phyloP scores from a whole-genome alignment of 2,113 vertebrate genomes.

The Cavia porcellus region DNA sequence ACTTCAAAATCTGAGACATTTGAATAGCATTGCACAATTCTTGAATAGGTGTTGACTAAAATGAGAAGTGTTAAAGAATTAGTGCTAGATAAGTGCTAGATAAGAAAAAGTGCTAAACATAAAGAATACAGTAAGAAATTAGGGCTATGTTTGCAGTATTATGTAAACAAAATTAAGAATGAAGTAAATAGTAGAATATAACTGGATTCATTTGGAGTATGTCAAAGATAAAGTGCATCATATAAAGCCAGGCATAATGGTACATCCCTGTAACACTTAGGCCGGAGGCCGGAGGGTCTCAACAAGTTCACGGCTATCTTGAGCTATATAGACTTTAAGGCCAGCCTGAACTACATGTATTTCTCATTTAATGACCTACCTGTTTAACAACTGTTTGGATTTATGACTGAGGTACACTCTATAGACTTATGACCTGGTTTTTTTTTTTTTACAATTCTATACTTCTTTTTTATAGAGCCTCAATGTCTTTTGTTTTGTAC shows the following conservation, averaged over 20 bases:
- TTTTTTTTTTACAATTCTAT: neutral
- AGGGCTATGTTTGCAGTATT: neutral
- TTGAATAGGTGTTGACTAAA: constrained; percentile 57
- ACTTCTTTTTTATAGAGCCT: neutral
- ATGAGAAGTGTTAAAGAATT: neutral
- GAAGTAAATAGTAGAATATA: neutral
- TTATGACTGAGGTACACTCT: neutral
- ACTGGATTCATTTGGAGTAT: constrained; percentile 37
- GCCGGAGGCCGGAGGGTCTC: neutral
- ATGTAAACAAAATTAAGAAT: constrained; percentile 50
- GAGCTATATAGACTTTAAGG: neutral
- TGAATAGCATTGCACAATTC: constrained; percentile 60
- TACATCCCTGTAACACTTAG: neutral
- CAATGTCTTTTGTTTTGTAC: neutral
- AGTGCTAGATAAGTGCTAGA: too few species aligned
- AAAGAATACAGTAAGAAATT: constrained; percentile 42
- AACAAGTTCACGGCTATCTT: neutral
- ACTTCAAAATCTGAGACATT: constrained; percentile 60
- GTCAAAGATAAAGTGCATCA: neutral
- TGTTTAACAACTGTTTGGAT: neutral
- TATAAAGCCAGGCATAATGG: neutral
- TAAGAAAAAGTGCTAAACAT: neutral
- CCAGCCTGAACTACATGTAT: neutral
- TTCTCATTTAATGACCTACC: neutral
- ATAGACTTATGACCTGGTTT: neutral